Conservation (phyloP, 2,113 vertebrate species). For the Agapornis roseicollis region DNA sequence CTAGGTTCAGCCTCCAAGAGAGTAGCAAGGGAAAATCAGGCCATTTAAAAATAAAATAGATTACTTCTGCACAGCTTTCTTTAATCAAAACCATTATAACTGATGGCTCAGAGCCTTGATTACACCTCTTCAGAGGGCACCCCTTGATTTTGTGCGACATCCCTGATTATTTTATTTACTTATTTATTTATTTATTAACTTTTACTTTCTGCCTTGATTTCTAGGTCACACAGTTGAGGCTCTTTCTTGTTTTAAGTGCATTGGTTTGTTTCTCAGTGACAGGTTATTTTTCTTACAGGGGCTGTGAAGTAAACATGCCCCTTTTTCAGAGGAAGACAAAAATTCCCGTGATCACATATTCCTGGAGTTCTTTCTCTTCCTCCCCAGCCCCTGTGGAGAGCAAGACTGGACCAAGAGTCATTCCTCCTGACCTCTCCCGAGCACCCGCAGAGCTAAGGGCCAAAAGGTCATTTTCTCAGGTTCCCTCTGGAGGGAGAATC, state of each 20-base stretch:
- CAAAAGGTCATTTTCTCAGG: slow-evolving; percentile 74
- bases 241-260: slow-evolving; percentile 8
- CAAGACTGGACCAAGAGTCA: slow-evolving; percentile 36
- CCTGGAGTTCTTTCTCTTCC: background rate
- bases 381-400: slow-evolving; percentile 24
- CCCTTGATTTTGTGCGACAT: slow-evolving; percentile 30
- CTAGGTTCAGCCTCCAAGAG: slow-evolving; percentile 6
- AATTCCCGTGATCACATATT: slow-evolving; percentile 7
- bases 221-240: slow-evolving; percentile 36
- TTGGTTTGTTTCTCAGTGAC: slow-evolving; percentile 17
- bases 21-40: background rate
- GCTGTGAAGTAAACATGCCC: slow-evolving; percentile 7
- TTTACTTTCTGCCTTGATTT: slow-evolving; percentile 58
- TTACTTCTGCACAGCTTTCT: slow-evolving; percentile 55
- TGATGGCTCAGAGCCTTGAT: slow-evolving; percentile 61
- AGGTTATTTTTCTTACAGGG: background rate
- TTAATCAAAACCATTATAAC: slow-evolving; percentile 56
- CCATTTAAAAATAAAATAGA: slow-evolving; percentile 48
- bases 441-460: slow-evolving; percentile 54
- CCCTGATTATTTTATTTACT: slow-evolving; percentile 56
- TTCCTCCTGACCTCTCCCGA: slow-evolving; percentile 61
- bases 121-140: slow-evolving; percentile 48
- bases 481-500: slow-evolving; percentile 55
- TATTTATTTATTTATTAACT: slow-evolving; percentile 63
- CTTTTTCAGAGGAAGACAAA: slow-evolving; percentile 36